Percentiles rank a stretch among this genome's conserved stretches.
phyloP scores from a whole-genome alignment of 30 jellyfish, hydroid and myxozoan genomes.

The Turritopsis rubra region DNA sequence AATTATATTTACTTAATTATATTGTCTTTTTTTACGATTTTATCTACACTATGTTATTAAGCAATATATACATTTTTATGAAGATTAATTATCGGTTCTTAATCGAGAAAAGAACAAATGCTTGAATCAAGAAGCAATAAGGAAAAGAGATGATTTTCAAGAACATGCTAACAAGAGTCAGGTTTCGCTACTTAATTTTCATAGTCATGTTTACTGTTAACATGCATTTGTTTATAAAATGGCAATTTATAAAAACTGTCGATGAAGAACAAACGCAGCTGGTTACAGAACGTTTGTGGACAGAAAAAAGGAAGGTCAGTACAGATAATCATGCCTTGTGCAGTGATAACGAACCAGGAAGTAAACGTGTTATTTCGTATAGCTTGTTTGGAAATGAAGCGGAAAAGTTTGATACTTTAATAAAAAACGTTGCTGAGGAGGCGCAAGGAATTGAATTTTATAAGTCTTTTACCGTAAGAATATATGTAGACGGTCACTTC shows the following conservation, averaged over 20 bases:
- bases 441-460: not conserved
- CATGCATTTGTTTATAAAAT: not conserved
- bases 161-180: not conserved
- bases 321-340: not conserved
- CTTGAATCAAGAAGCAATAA: not conserved
- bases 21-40: too few species aligned
- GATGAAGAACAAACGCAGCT: not conserved
- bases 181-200: not conserved
- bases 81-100: not conserved
- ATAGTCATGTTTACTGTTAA: not conserved
- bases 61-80: too few species aligned
- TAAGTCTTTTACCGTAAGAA: conserved; percentile 3
- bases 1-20: too few species aligned
- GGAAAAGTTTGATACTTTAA: not conserved
- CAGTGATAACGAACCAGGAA: not conserved
- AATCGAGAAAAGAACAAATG: too few species aligned
- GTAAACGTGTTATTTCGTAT: conserved; percentile 1
- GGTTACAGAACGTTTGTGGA: not conserved
- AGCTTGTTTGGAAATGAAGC: not conserved
- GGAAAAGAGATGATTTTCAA: not conserved
- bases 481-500: conserved; percentile 6
- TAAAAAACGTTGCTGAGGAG: conserved; percentile 5
- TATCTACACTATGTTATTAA: too few species aligned
- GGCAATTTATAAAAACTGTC: not conserved
- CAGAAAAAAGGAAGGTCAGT: too few species aligned